Percentiles rank a stretch among this genome's conserved stretches.
These are phyloP conservation scores for Notothenia rossii DNA, from an alignment of 2,113 vertebrate genomes.

Conservation along the genomic window DNA sequence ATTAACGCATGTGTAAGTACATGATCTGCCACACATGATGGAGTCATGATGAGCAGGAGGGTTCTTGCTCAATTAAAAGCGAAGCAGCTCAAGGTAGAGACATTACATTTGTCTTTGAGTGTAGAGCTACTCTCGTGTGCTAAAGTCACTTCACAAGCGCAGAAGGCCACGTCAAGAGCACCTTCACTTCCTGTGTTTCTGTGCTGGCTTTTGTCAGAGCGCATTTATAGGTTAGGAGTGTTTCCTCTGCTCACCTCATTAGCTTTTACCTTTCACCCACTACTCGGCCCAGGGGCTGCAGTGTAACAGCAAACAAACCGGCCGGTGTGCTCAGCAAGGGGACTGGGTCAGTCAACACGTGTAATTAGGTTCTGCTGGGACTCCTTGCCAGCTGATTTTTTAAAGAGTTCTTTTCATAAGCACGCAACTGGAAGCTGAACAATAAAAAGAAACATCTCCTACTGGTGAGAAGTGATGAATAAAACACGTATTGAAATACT, in stretches of 20 bases:
- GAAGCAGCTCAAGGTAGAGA: background rate
- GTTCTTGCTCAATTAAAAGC: background rate
- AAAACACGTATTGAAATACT: background rate
- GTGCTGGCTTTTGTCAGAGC: constrained; percentile 38
- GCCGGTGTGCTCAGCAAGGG: constrained; percentile 53
- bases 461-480: constrained; percentile 17
- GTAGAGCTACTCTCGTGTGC: background rate
- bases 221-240: constrained; percentile 62
- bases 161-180: constrained; percentile 56
- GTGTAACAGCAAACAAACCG: constrained; percentile 41
- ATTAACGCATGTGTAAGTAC: constrained; percentile 33
- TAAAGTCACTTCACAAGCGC: constrained; percentile 30
- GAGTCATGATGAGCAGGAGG: constrained; percentile 19
- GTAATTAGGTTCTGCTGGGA: constrained; percentile 34
- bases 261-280: constrained; percentile 76
- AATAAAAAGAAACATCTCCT: background rate
- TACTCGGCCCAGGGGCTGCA: constrained; percentile 29
- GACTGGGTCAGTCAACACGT: constrained; percentile 50
- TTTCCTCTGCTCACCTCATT: constrained; percentile 63
- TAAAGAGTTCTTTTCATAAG: constrained; percentile 9
- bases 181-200: constrained; percentile 62
- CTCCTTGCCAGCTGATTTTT: constrained; percentile 29
- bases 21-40: background rate
- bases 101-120: background rate
- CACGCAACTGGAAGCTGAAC: background rate